Evolutionary conservation across 2,888 invertebrate species (phyloP), one percentile per base, ranked within the genome.

Genomic region (Papilio gigon): DNA sequence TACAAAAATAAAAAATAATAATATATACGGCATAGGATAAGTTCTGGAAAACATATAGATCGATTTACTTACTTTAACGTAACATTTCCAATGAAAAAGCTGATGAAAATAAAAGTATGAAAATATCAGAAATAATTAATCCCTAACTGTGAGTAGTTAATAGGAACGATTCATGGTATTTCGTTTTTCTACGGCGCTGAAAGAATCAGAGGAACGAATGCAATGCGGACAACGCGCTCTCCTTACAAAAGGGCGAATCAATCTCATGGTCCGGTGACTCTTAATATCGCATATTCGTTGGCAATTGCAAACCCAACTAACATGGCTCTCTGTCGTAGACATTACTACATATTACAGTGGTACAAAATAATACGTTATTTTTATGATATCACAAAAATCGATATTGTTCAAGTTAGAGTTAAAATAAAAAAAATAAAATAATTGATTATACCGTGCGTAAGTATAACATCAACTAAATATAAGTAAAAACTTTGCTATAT

Each of bases 201-300:
- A 56, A 56, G 27, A n/a, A 11, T 17, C 3, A 17, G n/a, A 56
- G 17, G 53, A 53, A 53, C n/a, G 27, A 56, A n/a, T 56, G 53
- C 53, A 30, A 56, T 56, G 30, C 20, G 47, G 47, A 22, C 53
- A 56, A 17, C 30, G n/a, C 53, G 53, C 9, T 56, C 30, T 30
- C 27, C 53, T 56, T 56, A 56, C 53, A 56, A 56, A 56, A 56
- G 30, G 53, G 27, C 53, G 53, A 56, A 56, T 56, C 30, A 56
- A 56, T 56, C 53, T 30, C 53, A 56, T 56, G 53, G 30, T 56
- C 53, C 30, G 30, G 30, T 56, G 30, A 30, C 3, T 47, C 47
- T 47, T 47, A 47, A 47, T 56, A 56, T 30, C 53, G 17, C 30
- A 56, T 30, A 56, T 56, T 56, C 53, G 53, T 30, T 17, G 53